Evolutionary conservation across 2,888 invertebrate genomes (phyloP).

Genomic region (Cremastinae sp.): DNA sequence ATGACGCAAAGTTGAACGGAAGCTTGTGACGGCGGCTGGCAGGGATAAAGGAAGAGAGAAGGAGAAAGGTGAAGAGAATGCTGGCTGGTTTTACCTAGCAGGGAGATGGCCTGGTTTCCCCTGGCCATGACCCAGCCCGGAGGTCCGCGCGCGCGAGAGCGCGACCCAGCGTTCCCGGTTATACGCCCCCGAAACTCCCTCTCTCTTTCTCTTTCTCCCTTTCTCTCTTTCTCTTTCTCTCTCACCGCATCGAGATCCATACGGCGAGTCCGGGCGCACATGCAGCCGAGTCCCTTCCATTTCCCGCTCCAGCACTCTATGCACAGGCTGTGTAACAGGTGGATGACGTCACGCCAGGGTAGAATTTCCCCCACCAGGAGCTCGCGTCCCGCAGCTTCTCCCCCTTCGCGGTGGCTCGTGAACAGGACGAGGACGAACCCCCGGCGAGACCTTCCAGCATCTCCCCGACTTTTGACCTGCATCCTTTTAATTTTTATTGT

Average conservation of each 20-base stretch:
- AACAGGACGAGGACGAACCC: constrained; percentile 38
- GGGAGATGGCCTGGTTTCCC: constrained; percentile 76
- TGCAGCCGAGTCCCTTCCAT: constrained; percentile 49
- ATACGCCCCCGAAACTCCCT: constrained; percentile 55
- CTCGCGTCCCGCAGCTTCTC: constrained; percentile 9
- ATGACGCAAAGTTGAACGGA: too few species aligned
- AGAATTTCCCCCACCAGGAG: constrained; percentile 54
- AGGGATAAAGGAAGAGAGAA: too few species aligned
- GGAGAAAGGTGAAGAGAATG: too few species aligned
- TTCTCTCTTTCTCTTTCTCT: constrained; percentile 36
- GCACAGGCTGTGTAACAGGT: constrained; percentile 77
- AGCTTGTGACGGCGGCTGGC: too few species aligned
- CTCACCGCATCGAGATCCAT: constrained; percentile 62
- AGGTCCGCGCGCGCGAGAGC: constrained; percentile 62
- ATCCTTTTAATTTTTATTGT: too few species aligned
- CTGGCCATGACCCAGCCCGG: constrained; percentile 78
- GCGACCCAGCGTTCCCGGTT: constrained; percentile 63
- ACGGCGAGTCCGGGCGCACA: constrained; percentile 62
- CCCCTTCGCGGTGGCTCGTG: constrained; percentile 5
- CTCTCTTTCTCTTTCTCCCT: constrained; percentile 43
- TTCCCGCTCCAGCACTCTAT: constrained; percentile 44
- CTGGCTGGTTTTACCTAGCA: constrained; percentile 45
- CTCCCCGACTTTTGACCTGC: constrained; percentile 59
- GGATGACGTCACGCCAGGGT: constrained; percentile 74
- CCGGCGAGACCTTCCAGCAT: constrained; percentile 24